Evolutionary conservation across 1,140 invertebrate genomes (phyloP).

Genomic region (Papilio dardanus): DNA sequence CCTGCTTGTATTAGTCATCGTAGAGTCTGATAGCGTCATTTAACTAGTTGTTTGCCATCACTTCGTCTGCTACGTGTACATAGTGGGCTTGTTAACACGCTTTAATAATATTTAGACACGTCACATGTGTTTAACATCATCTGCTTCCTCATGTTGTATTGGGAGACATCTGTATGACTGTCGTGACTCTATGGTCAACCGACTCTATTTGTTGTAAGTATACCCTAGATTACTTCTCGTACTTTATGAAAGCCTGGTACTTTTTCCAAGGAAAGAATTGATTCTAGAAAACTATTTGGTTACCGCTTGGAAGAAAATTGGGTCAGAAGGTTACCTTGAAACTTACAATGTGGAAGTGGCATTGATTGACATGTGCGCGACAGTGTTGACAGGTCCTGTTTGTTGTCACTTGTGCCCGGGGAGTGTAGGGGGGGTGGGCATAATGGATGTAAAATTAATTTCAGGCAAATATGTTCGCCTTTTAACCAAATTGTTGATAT

Average conservation of each 20-base stretch:
- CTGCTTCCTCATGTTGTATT: conserved; percentile 19
- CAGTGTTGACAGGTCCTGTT: neutral
- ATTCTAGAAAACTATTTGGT: neutral
- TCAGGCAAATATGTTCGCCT: neutral
- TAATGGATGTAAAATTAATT: neutral
- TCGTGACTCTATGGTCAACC: neutral
- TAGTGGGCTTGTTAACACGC: conserved; percentile 9
- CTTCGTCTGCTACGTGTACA: conserved; percentile 22
- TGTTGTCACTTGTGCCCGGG: neutral
- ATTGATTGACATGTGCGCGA: neutral
- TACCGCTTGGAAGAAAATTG: neutral
- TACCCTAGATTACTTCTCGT: neutral
- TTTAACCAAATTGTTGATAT: neutral
- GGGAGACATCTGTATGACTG: conserved; percentile 4
- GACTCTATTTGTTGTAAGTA: conserved; percentile 20
- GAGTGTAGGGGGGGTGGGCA: neutral
- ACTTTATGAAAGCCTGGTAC: neutral
- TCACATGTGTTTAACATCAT: conserved; percentile 27
- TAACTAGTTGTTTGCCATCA: conserved; percentile 19
- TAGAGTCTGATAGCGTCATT: conserved; percentile 22
- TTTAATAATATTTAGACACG: conserved; percentile 31
- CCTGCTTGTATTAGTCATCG: conserved; percentile 9
- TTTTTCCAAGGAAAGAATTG: neutral
- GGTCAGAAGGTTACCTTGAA: neutral
- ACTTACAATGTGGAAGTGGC: neutral